phyloP scores from a whole-genome alignment of 1,140 invertebrate species.

The Formica selysi region DNA sequence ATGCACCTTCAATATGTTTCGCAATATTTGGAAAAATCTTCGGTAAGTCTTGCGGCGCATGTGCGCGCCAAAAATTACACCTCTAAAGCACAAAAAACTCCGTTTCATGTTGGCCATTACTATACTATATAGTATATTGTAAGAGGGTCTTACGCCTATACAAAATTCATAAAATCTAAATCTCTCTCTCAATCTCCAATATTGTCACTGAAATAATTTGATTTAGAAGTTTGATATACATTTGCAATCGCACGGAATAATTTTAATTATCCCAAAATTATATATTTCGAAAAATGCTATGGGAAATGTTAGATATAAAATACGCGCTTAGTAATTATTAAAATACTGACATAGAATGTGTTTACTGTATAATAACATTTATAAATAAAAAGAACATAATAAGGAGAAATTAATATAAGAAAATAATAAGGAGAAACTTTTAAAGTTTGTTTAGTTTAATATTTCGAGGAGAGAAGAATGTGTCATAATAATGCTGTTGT shows the following conservation, averaged over 20 bases:
- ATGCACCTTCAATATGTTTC: conserved; percentile 68
- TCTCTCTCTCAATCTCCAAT: not conserved
- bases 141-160: conserved; percentile 6
- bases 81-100: conserved; percentile 58
- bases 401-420: too few relatives aligned
- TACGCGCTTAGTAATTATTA: not conserved
- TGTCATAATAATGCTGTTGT: conserved; percentile 23
- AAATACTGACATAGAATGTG: not conserved
- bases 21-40: conserved; percentile 67
- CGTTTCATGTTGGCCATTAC: conserved; percentile 42
- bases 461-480: conserved; percentile 1
- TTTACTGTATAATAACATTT: not conserved
- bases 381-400: not conserved
- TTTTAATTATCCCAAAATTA: not conserved
- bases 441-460: conserved; percentile 19
- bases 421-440: too few relatives aligned
- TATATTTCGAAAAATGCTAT: not conserved
- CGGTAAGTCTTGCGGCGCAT: conserved; percentile 38
- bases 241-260: not conserved
- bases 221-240: not conserved
- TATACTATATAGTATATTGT: conserved; percentile 14
- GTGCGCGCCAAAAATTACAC: conserved; percentile 40
- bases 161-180: conserved; percentile 32
- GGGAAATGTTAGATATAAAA: not conserved
- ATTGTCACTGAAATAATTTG: too few relatives aligned